Conservation (phyloP, 2,797 vertebrate genomes). For the Enteromius viviparus region DNA sequence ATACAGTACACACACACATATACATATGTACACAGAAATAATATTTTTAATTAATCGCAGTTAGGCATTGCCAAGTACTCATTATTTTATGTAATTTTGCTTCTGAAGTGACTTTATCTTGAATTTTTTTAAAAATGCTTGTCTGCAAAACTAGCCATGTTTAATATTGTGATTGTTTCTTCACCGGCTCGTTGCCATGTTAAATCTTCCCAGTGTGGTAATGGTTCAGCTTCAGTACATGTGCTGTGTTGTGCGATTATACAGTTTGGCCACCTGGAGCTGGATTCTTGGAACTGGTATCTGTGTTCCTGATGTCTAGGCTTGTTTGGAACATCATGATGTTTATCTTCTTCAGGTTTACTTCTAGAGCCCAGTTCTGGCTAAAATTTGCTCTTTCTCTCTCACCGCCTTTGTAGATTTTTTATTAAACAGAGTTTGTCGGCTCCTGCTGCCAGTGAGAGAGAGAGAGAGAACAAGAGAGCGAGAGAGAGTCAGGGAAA, state of each 20-base stretch:
- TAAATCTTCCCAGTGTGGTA: constrained; percentile 13
- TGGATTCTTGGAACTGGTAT: constrained; percentile 42
- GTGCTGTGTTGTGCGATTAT: not conserved
- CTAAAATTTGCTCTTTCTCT: not conserved
- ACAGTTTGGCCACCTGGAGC: constrained; percentile 24
- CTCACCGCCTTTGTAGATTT: constrained; percentile 20
- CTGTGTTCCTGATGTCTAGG: constrained; percentile 8
- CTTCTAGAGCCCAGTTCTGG: constrained; percentile 21
- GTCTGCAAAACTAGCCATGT: not conserved
- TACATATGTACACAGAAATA: too few species aligned
- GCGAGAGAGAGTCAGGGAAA: not conserved
- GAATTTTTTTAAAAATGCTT: not conserved
- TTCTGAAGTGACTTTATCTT: constrained; percentile 1
- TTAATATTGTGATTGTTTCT: not conserved
- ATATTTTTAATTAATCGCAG: too few species aligned
- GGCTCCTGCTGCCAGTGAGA: not conserved
- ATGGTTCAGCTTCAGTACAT: not conserved
- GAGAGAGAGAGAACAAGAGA: not conserved
- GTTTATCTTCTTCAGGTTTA: constrained; percentile 50
- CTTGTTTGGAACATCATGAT: constrained; percentile 40
- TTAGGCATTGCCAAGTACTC: not conserved
- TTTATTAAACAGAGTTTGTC: constrained; percentile 16
- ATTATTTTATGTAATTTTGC: not conserved
- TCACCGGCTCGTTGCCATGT: constrained; percentile 3
- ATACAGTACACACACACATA: too few species aligned